Percentiles rank a stretch among this genome's conserved stretches.
Conservation (phyloP, 2,113 vertebrate species). For the Mobula birostris region DNA sequence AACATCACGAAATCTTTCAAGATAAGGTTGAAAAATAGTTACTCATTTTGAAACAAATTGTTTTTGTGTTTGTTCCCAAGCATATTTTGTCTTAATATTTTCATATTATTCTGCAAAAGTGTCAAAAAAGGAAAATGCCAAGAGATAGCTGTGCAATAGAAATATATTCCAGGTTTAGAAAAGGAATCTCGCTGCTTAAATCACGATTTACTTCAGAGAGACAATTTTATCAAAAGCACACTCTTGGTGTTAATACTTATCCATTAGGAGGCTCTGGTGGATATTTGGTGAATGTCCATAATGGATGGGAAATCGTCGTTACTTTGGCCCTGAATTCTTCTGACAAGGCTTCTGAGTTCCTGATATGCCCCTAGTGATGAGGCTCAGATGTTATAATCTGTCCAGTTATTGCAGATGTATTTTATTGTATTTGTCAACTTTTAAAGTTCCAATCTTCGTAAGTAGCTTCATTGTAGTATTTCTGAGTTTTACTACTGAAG, state of each 20-base stretch:
- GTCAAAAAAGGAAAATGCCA: constrained; percentile 24
- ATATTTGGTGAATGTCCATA: not conserved
- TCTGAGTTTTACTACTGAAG: not conserved
- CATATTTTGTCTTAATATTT: not conserved
- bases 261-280: not conserved
- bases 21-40: not conserved
- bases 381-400: constrained; percentile 6
- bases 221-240: not conserved
- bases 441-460: not conserved
- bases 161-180: not conserved
- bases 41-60: not conserved
- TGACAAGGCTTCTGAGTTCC: not conserved
- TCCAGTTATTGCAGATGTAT: not conserved
- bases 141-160: not conserved
- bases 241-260: not conserved
- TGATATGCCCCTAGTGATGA: not conserved
- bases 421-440: not conserved
- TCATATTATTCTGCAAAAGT: not conserved
- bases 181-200: not conserved
- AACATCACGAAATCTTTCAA: not conserved
- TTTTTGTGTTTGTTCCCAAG: not conserved
- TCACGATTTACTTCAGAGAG: not conserved
- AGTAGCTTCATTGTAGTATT: not conserved
- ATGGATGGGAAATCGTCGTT: not conserved
- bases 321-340: not conserved